A percentile compares a stretch with the other conserved stretches of the same genome.
These are phyloP conservation scores for Cyprinodon brontotheroides DNA, from an alignment of 2,113 vertebrate species.

Conservation along the genomic window DNA sequence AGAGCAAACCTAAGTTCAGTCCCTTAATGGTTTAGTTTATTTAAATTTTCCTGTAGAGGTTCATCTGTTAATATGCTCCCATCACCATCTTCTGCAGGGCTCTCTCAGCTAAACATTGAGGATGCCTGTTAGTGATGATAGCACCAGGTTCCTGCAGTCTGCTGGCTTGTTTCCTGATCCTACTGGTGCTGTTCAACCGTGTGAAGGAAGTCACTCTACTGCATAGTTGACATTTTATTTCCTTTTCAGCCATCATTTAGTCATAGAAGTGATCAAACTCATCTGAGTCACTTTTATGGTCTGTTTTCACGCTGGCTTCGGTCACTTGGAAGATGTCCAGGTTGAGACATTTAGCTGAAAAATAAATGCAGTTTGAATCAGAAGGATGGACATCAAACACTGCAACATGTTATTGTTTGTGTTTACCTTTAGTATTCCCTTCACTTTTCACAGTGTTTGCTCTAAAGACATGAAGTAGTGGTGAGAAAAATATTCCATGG, in stretches of 20 bases:
- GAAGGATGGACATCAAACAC: not conserved
- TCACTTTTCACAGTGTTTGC: constrained; percentile 19
- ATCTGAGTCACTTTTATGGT: constrained; percentile 57
- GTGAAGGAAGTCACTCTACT: not conserved
- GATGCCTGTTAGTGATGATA: no score
- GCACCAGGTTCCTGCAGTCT: no score
- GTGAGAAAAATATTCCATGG: not conserved
- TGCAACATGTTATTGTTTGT: not conserved
- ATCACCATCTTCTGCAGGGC: no score
- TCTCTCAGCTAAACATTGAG: no score
- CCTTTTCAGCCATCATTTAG: constrained; percentile 31
- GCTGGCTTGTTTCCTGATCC: not conserved
- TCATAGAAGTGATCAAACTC: constrained; percentile 80
- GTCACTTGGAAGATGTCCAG: constrained; percentile 48
- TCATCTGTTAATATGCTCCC: no score
- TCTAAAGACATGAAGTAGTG: constrained; percentile 23
- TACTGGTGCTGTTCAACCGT: not conserved
- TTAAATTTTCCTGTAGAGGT: no score
- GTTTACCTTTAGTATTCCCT: constrained; percentile 56
- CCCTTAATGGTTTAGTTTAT: no score
- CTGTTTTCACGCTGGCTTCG: not conserved
- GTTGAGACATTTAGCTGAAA: constrained; percentile 40
- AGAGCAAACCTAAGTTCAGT: no score
- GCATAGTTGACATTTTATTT: not conserved
- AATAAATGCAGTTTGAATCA: constrained; percentile 8